Percentiles rank a stretch among this genome's conserved stretches.
Conservation (phyloP, 2,888 invertebrate species). For the Nomada lathburiana region DNA sequence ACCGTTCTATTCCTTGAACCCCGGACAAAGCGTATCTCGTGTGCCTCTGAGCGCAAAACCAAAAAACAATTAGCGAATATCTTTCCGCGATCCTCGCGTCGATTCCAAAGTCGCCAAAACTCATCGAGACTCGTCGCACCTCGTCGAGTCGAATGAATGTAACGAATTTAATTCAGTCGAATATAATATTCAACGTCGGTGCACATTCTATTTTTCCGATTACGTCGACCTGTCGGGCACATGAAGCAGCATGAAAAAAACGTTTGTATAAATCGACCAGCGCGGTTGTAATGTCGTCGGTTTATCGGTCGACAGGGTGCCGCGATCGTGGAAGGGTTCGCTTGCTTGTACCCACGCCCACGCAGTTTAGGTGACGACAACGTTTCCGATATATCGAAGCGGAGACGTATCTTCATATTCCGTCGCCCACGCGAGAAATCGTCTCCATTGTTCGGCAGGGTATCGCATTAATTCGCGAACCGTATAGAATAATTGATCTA, state of each 20-base stretch:
- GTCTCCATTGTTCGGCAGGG: constrained; percentile 60
- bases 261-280: no score
- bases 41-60: no score
- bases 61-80: no score
- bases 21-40: no score
- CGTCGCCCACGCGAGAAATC: constrained; percentile 60
- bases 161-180: no score
- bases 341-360: constrained; percentile 51
- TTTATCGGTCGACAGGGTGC: constrained; percentile 39
- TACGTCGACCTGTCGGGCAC: not conserved
- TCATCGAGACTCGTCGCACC: no score
- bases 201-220: no score
- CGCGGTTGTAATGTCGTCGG: constrained; percentile 9
- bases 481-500: constrained; percentile 57
- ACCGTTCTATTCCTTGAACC: no score
- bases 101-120: no score
- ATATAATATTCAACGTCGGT: no score
- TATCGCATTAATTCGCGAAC: constrained; percentile 61
- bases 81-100: no score
- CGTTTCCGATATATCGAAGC: constrained; percentile 58
- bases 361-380: constrained; percentile 50
- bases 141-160: no score
- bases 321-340: constrained; percentile 30
- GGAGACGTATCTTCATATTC: constrained; percentile 55
- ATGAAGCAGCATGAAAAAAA: not conserved